Evolutionary conservation across 2,888 invertebrate genomes (phyloP).

Genomic region (Penaeus monodon): DNA sequence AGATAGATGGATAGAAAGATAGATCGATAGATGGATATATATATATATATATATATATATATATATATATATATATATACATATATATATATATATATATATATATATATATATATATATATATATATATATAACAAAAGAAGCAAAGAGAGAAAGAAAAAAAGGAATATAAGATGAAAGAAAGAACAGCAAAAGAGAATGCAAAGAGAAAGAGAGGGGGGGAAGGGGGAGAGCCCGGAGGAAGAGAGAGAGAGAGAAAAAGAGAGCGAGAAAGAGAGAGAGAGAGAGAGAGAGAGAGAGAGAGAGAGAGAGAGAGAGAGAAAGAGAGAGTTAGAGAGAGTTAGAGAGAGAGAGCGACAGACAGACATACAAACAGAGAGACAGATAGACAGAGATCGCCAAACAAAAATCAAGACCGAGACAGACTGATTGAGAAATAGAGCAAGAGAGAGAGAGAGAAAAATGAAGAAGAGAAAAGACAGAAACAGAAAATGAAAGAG

Average conservation of each 20-base stretch:
- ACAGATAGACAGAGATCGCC: neutral
- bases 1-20: neutral
- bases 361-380: neutral
- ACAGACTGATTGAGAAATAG: neutral
- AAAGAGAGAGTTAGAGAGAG: too few species aligned
- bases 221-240: too few species aligned
- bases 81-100: neutral
- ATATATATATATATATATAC: slow-evolving; percentile 4
- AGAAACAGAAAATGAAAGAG: neutral
- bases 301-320: too few species aligned
- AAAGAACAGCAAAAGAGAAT: too few species aligned
- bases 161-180: too few species aligned
- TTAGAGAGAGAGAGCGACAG: too few species aligned
- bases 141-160: too few species aligned
- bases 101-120: slow-evolving; percentile 1
- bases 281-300: too few species aligned
- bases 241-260: too few species aligned
- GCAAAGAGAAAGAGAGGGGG: too few species aligned
- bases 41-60: slow-evolving; percentile 14
- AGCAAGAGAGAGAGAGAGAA: neutral
- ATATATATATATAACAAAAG: too few species aligned
- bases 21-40: neutral
- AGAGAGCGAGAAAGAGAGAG: too few species aligned
- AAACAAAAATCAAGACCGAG: neutral
- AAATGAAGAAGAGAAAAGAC: neutral